Evolutionary conservation across 37 sponge, comb jelly and placozoan species (phyloP).

Genomic region (Spongilla lacustris): DNA sequence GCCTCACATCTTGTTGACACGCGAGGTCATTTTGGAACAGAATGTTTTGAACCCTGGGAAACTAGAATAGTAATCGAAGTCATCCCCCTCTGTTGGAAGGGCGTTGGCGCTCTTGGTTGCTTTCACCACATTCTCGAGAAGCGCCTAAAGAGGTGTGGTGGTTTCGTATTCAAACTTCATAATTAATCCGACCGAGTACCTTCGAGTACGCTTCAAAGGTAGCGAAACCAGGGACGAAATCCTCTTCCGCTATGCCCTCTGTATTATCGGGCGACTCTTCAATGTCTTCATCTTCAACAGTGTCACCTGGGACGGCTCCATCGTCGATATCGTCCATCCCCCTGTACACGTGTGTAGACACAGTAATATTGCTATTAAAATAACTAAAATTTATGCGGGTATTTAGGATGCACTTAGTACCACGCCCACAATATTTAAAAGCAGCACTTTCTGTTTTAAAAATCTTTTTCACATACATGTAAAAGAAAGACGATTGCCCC

Average conservation of each 20-base stretch:
- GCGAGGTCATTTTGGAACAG: slow-evolving; percentile 42
- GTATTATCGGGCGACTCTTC: not conserved
- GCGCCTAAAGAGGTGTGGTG: slow-evolving; percentile 17
- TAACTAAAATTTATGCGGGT: not conserved
- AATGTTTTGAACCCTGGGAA: slow-evolving; percentile 75
- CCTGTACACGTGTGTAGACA: not conserved
- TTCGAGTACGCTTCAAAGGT: slow-evolving; percentile 68
- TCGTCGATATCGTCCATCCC: not conserved
- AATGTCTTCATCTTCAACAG: not conserved
- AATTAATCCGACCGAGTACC: slow-evolving; percentile 19
- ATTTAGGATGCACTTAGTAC: not conserved
- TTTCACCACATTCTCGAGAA: slow-evolving; percentile 41
- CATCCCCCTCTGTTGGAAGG: slow-evolving; percentile 80
- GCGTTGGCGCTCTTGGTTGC: slow-evolving; percentile 57
- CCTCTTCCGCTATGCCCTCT: slow-evolving; percentile 9
- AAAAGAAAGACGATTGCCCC: too few species aligned
- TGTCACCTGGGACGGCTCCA: not conserved
- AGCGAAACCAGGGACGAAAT: slow-evolving; percentile 60
- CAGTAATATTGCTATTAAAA: not conserved
- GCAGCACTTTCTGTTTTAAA: not conserved
- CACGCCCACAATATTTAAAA: not conserved
- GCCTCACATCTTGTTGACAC: slow-evolving; percentile 43
- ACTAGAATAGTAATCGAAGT: slow-evolving; percentile 85
- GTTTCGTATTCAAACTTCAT: not conserved
- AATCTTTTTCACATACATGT: too few species aligned